These are phyloP conservation scores for Pachydiplax longipennis DNA, from an alignment of 2,888 invertebrate genomes.

Conservation along the genomic window DNA sequence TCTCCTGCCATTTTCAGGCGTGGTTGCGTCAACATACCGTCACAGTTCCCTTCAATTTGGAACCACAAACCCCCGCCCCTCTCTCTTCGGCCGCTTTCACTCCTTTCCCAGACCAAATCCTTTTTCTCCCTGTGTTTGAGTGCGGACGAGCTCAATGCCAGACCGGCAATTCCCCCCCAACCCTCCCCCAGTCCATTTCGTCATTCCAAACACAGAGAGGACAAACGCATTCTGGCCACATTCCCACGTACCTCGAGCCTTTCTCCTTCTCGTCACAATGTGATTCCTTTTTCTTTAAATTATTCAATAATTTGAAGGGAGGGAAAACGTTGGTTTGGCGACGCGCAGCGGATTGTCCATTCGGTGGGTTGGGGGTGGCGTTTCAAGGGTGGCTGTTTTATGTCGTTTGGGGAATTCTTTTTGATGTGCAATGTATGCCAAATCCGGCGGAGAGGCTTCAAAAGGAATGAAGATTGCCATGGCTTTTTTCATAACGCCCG, in stretches of 20 bases:
- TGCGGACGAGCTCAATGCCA: background rate
- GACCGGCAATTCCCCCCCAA: background rate
- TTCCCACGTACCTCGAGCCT: background rate
- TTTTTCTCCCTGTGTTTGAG: background rate
- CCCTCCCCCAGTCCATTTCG: background rate
- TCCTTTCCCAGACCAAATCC: background rate
- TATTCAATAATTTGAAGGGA: background rate
- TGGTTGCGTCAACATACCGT: conserved; percentile 24
- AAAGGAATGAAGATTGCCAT: no score
- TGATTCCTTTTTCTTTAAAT: background rate
- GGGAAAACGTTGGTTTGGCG: background rate
- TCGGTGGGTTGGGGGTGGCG: background rate
- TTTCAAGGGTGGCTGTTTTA: background rate
- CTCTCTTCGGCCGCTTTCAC: background rate
- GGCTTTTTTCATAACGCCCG: no score
- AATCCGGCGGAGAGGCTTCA: no score
- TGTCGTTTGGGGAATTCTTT: no score
- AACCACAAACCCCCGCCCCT: background rate
- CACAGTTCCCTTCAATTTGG: background rate
- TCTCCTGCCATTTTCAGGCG: conserved; percentile 24
- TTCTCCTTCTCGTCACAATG: background rate
- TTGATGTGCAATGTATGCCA: no score
- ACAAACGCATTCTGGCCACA: background rate
- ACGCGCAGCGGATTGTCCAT: background rate
- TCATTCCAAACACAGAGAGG: background rate